Conservation (phyloP, 2,888 invertebrate species). For the Oithona nana region DNA sequence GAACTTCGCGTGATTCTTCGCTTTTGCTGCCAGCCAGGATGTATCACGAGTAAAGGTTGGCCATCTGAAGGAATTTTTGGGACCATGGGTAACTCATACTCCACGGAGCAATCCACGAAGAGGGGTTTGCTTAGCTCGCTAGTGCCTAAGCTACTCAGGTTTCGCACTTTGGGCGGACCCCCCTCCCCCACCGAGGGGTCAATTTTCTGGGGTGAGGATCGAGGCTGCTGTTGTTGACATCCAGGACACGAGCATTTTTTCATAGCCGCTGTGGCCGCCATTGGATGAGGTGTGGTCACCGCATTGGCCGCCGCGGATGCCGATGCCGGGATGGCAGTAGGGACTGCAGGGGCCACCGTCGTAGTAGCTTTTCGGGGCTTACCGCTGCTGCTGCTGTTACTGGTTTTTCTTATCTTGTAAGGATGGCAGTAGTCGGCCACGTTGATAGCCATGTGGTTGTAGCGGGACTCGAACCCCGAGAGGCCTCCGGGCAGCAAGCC, state of each 20-base stretch:
- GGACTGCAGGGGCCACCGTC: background rate
- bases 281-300: no score
- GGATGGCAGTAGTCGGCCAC: background rate
- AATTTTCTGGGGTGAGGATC: no score
- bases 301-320: background rate
- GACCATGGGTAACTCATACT: slow-evolving; percentile 13
- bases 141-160: background rate
- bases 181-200: no score
- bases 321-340: background rate
- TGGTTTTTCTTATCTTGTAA: no score
- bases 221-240: no score
- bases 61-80: slow-evolving; percentile 11
- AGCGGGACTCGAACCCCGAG: background rate
- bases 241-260: no score
- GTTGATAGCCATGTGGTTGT: background rate
- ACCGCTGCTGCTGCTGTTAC: no score
- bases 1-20: background rate
- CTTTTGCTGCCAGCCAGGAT: slow-evolving; percentile 6
- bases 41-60: slow-evolving; percentile 3
- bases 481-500: background rate
- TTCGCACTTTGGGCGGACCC: background rate
- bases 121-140: background rate
- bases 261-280: no score
- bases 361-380: no score
- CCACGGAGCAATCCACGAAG: slow-evolving; percentile 15